Base-by-base conservation (phyloP, 1,140 invertebrate genomes). In the Drosophila sp. region DNA sequence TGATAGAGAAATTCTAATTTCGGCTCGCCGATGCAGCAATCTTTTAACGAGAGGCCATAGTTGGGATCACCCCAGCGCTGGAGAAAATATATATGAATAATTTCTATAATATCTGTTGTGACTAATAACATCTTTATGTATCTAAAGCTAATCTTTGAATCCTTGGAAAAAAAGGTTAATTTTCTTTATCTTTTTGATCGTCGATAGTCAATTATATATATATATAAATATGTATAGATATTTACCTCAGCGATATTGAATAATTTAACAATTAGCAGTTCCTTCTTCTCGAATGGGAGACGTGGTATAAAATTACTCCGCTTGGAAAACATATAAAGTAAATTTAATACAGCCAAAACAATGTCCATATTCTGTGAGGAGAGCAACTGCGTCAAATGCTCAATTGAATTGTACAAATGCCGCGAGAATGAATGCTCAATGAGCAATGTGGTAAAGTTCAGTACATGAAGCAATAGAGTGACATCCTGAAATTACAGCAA, bases 321-420 rank as follows among this genome's bases (percentile, higher is more conserved):
- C 93, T 98, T 98, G 79, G 97, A 98, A 92, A 98, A 98, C 94
- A 98, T 97, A 92, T 97, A 98, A 5, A 98, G 93, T 68, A 98
- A 93, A 92, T 97, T 97, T 56, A 98, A 93, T 50, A 98, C 97
- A 78, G 95, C 96, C 61, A 98, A 93, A n/a, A 98, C 96, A 70
- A 97, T 95, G 72, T 96, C 95, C 95, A 98, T 96, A 91, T 97
- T 96, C 93, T 96, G 96, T 38, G 97, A 97, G 54, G 95, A 95
- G 72, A 98, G 92, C 62, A 98, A 92, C n/a, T 95, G 94, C 17
- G 96, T 95, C 62, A 98, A 92, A 91, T 98, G 96, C 91, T 98
- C 97, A 95, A 98, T 97, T 41, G 97, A 98, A 92, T 97, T 97
- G 93, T 98, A 98, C 70, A 98, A 93, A 92, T 98, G 96, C 65